Conservation (phyloP, 2,797 vertebrate species). For the Enteromius anoplus region DNA sequence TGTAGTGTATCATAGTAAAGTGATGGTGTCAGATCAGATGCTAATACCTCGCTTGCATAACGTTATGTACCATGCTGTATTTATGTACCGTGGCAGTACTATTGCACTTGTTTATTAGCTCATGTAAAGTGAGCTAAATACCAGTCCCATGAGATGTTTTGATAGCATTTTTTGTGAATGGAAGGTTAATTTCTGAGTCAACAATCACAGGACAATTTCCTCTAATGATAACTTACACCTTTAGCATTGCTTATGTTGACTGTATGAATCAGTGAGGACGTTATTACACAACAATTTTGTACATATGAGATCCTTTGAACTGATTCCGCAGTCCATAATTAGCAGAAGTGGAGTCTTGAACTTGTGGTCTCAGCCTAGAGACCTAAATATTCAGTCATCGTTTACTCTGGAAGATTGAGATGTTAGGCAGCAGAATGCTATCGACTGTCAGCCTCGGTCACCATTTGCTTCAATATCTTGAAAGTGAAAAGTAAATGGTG, state of each 20-base stretch:
- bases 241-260: neutral
- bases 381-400: neutral
- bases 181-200: neutral
- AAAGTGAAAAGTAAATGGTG: neutral
- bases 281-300: neutral
- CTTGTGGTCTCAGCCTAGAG: neutral
- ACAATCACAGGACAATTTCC: neutral
- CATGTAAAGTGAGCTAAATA: neutral
- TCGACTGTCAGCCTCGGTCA: neutral
- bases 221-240: slow-evolving; percentile 1
- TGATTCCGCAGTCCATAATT: neutral
- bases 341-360: neutral
- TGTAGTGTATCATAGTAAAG: neutral
- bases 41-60: neutral
- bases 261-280: slow-evolving; percentile 9
- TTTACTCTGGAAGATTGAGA: neutral
- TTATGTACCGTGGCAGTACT: neutral
- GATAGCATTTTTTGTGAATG: neutral
- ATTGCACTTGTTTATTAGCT: too few relatives aligned
- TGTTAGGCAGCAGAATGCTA: neutral
- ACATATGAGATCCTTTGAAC: slow-evolving; percentile 19
- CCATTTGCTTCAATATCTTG: neutral
- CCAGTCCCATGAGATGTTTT: neutral
- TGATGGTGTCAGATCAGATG: neutral
- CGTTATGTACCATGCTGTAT: neutral